Percentiles rank a stretch among this genome's conserved stretches.
Evolutionary conservation across 92 coral and sea anemone species (phyloP).

Genomic region (Phenganax marumi): DNA sequence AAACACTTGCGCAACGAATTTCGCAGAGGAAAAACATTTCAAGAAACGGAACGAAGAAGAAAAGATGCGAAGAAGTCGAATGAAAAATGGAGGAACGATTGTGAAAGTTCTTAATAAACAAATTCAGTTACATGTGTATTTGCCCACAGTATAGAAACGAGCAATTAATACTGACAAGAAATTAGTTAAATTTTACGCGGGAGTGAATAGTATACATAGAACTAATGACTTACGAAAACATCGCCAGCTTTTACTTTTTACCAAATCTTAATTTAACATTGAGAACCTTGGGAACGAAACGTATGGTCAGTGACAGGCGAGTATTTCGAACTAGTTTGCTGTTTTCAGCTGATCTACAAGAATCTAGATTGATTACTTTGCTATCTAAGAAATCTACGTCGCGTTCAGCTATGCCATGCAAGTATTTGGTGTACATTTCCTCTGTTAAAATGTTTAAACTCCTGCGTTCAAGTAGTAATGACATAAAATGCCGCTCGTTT

Average conservation of each 20-base stretch:
- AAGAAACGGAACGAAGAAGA: not conserved
- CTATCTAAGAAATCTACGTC: conserved; percentile 59
- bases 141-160: conserved; percentile 29
- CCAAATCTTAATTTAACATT: conserved; percentile 79
- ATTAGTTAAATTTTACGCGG: conserved; percentile 4
- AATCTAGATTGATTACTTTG: conserved; percentile 59
- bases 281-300: conserved; percentile 86
- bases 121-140: conserved; percentile 25
- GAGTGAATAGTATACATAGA: not conserved
- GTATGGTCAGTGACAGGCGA: conserved; percentile 82
- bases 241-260: conserved; percentile 22
- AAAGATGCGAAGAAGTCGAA: not conserved
- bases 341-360: conserved; percentile 54
- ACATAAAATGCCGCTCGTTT: conserved; percentile 78
- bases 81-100: not conserved
- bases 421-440: conserved; percentile 75
- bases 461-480: conserved; percentile 80
- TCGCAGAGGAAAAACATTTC: not conserved
- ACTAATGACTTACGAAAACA: conserved; percentile 6
- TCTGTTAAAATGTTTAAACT: conserved; percentile 76
- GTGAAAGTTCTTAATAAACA: conserved; percentile 9
- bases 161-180: conserved; percentile 5
- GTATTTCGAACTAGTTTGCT: conserved; percentile 59
- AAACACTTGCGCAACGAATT: not conserved
- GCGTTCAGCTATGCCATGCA: conserved; percentile 81